phyloP scores from a whole-genome alignment of 2,888 invertebrate genomes.

The Diaprepes abbreviatus region DNA sequence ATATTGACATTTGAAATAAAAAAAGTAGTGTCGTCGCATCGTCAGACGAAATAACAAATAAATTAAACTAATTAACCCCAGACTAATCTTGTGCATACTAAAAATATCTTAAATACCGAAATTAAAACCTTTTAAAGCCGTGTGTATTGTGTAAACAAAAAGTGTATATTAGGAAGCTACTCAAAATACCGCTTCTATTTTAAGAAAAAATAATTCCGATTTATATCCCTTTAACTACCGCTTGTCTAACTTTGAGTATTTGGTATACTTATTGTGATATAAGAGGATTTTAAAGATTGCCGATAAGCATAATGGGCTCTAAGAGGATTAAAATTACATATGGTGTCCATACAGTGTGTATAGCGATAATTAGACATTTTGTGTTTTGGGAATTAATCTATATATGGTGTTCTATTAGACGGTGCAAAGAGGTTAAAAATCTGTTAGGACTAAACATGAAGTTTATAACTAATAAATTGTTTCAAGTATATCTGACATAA shows the following conservation, averaged over 20 bases:
- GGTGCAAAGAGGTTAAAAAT: no score
- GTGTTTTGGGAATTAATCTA: no score
- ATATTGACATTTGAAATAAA: no score
- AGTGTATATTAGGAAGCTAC: neutral
- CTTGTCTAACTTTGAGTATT: conserved; percentile 6
- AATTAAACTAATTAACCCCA: no score
- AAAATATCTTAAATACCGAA: neutral
- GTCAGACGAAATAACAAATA: no score
- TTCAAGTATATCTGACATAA: no score
- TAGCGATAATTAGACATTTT: conserved; percentile 12
- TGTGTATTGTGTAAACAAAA: conserved; percentile 9
- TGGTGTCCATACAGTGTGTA: conserved; percentile 6
- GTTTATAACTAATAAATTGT: no score
- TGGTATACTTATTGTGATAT: conserved; percentile 22
- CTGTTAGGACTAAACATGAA: no score
- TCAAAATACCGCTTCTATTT: conserved; percentile 4
- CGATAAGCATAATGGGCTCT: conserved; percentile 9
- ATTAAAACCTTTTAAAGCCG: conserved; percentile 1
- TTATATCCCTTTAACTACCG: neutral
- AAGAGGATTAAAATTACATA: conserved; percentile 21
- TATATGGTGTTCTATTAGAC: no score
- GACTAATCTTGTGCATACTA: no score
- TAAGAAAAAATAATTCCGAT: conserved; percentile 3
- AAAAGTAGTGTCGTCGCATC: no score
- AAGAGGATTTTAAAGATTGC: conserved; percentile 23